Conservation (phyloP, 2,113 vertebrate species). For the Candoia aspera region DNA sequence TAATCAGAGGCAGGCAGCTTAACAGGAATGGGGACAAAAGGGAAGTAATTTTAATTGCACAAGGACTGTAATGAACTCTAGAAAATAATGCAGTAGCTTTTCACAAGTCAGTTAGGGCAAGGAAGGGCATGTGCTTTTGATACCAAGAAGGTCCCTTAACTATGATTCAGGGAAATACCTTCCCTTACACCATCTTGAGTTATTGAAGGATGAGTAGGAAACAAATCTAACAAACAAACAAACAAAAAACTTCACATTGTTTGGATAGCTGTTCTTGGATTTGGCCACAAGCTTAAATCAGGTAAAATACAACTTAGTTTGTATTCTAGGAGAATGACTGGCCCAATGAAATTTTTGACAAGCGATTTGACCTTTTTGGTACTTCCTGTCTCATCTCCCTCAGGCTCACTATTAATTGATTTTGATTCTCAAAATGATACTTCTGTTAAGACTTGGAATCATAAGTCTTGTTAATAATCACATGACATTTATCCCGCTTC, state of each 20-base stretch:
- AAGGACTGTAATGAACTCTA: background rate
- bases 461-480: background rate
- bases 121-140: background rate
- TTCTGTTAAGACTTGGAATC: background rate
- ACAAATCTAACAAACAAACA: background rate
- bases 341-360: background rate
- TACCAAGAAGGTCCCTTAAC: background rate
- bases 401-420: background rate
- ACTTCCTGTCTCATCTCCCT: background rate
- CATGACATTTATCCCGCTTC: background rate
- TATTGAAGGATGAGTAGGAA: background rate
- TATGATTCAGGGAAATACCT: slow-evolving; percentile 14
- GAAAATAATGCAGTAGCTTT: background rate
- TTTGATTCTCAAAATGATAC: background rate
- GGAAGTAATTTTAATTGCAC: background rate
- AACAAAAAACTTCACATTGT: background rate
- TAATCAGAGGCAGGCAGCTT: no score
- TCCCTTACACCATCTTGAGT: background rate
- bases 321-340: background rate
- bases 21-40: background rate
- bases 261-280: background rate
- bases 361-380: background rate
- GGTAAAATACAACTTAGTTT: background rate
- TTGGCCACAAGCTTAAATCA: background rate
- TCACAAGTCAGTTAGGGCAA: background rate